Evolutionary conservation across 2,797 vertebrate species (phyloP).

Genomic region (Momotus momota): DNA sequence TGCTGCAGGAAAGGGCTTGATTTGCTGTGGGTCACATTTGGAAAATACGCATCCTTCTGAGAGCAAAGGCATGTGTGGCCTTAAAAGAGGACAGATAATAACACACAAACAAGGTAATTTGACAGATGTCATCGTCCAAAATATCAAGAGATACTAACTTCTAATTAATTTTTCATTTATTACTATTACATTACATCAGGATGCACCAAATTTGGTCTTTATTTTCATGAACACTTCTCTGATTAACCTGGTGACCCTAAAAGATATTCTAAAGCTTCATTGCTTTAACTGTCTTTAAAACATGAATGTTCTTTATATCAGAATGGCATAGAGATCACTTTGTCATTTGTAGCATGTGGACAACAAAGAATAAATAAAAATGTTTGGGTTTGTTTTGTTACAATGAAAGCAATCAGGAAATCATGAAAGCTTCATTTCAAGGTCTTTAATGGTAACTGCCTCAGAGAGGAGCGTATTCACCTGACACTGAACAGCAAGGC

Average conservation of each 20-base stretch:
- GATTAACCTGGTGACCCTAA: neutral
- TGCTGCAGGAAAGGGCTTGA: neutral
- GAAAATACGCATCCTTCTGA: neutral
- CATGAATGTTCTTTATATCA: neutral
- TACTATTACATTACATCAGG: neutral
- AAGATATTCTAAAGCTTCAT: neutral
- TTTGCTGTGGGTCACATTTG: neutral
- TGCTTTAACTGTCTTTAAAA: neutral
- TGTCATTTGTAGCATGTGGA: neutral
- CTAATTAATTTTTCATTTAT: neutral
- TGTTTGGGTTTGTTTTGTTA: neutral
- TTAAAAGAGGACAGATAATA: neutral
- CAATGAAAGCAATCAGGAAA: slow-evolving; percentile 6
- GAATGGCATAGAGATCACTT: neutral
- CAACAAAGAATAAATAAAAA: neutral
- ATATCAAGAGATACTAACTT: neutral
- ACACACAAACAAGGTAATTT: neutral
- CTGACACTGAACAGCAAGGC: slow-evolving; percentile 8
- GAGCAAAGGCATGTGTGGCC: accelerated
- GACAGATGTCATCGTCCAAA: neutral
- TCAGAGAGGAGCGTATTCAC: slow-evolving; percentile 41
- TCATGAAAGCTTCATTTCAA: slow-evolving; percentile 50
- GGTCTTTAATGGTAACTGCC: neutral
- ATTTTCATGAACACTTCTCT: neutral
- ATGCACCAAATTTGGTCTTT: neutral